A percentile compares a stretch with the other conserved stretches of the same genome.
Conservation (phyloP, 2,113 vertebrate species). For the Lethenteron camtschaticum region DNA sequence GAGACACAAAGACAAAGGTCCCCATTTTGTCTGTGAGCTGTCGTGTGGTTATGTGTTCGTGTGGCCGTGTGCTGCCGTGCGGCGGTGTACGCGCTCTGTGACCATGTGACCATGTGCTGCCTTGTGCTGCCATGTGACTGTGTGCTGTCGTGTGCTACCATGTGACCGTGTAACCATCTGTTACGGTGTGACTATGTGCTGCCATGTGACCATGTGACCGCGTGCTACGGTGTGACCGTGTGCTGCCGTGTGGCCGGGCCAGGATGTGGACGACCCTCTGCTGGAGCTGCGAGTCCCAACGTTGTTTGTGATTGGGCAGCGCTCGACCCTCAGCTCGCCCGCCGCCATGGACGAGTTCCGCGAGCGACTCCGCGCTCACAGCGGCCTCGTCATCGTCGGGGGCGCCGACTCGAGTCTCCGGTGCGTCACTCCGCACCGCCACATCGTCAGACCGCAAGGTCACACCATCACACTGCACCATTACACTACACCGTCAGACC, state of each 20-base stretch:
- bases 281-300: slow-evolving; percentile 94
- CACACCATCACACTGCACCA: slow-evolving; percentile 2
- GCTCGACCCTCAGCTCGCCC: slow-evolving; percentile 54
- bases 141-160: too few relatives aligned
- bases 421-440: slow-evolving; percentile 17
- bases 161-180: too few relatives aligned
- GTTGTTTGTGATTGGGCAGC: slow-evolving; percentile 82
- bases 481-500: neutral
- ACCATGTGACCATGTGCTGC: too few relatives aligned
- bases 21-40: neutral
- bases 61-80: neutral
- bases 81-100: too few relatives aligned
- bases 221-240: too few relatives aligned
- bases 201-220: too few relatives aligned
- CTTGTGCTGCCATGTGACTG: too few relatives aligned
- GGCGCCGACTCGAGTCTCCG: slow-evolving; percentile 83
- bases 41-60: too few relatives aligned
- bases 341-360: slow-evolving; percentile 92
- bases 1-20: slow-evolving; percentile 15
- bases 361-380: slow-evolving; percentile 72
- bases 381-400: slow-evolving; percentile 87
- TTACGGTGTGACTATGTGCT: too few relatives aligned
- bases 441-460: too few relatives aligned
- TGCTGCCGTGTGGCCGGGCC: neutral
- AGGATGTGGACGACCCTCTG: slow-evolving; percentile 91